Evolutionary conservation across 2,888 invertebrate species (phyloP).

Genomic region (Hyles lineata): DNA sequence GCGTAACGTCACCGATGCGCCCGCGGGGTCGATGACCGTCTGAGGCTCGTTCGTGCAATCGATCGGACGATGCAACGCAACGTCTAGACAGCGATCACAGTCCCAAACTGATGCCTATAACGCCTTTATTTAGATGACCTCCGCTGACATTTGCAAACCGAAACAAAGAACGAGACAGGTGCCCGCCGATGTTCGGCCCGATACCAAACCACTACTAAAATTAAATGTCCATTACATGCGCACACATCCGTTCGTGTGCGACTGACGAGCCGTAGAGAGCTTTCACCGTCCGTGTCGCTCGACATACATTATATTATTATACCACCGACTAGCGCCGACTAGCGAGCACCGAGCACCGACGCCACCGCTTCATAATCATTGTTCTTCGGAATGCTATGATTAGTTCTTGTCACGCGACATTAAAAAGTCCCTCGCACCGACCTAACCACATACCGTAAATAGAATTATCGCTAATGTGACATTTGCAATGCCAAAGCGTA

Average conservation of each 20-base stretch:
- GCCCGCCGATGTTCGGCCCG: conserved; percentile 65
- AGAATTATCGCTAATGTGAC: conserved; percentile 34
- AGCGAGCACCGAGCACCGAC: not conserved
- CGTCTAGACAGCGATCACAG: conserved; percentile 81
- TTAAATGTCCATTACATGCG: conserved; percentile 71
- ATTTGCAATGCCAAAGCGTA: not conserved
- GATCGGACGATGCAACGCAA: conserved; percentile 82
- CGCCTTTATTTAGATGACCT: conserved; percentile 84
- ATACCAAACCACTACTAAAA: conserved; percentile 69
- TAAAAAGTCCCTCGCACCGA: conserved; percentile 50
- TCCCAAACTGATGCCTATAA: conserved; percentile 75
- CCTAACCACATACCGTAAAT: conserved; percentile 29
- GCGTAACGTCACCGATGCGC: conserved; percentile 85
- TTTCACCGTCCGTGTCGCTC: conserved; percentile 72
- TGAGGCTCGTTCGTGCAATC: conserved; percentile 81
- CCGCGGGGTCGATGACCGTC: conserved; percentile 83
- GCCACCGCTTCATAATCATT: conserved; percentile 55
- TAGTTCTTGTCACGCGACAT: conserved; percentile 64
- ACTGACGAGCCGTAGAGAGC: conserved; percentile 61
- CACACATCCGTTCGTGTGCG: conserved; percentile 51
- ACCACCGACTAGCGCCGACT: conserved; percentile 34
- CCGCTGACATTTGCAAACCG: conserved; percentile 80
- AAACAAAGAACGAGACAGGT: conserved; percentile 83
- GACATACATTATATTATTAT: conserved; percentile 62
- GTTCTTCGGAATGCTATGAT: conserved; percentile 52